Percentiles rank a stretch among this genome's conserved stretches.
Conservation (phyloP, 2,797 vertebrate species). For the Sebastes melanostomus region DNA sequence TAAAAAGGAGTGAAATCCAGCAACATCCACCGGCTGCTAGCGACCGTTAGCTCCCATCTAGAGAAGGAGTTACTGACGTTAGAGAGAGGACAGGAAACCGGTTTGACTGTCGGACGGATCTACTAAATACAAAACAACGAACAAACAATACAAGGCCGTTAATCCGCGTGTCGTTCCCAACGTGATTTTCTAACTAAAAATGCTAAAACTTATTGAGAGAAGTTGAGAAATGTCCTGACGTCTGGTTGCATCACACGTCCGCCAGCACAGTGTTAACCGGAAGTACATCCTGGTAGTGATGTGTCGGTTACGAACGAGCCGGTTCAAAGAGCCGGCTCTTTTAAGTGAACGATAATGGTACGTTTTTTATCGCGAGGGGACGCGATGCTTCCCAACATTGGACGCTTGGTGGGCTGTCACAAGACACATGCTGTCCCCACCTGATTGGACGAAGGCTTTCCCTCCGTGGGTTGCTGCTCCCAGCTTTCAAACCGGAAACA, state of each 20-base stretch:
- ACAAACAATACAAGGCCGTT: not conserved
- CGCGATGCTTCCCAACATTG: too few species aligned
- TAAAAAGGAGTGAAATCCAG: not conserved
- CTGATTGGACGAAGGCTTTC: too few species aligned
- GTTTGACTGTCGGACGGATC: not conserved
- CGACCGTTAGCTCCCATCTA: constrained; percentile 4
- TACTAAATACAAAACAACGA: not conserved
- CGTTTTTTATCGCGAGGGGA: too few species aligned
- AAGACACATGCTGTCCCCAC: too few species aligned
- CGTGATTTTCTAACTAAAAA: not conserved
- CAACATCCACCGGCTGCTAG: not conserved
- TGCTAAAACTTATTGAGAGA: not conserved
- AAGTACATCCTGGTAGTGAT: not conserved
- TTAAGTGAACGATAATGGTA: too few species aligned
- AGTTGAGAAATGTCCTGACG: constrained; percentile 26
- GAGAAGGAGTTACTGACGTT: constrained; percentile 19
- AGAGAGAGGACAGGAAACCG: not conserved
- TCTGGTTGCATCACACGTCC: constrained; percentile 49
- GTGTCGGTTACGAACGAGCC: too few species aligned
- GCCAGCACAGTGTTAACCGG: not conserved
- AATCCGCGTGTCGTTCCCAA: not conserved
- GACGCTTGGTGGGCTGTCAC: too few species aligned
- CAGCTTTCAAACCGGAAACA: too few species aligned
- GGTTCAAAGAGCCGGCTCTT: too few species aligned
- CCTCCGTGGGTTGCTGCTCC: rapidly evolving